Evolutionary conservation across 2,113 vertebrate genomes (phyloP).

Genomic region (Ophiodon elongatus): DNA sequence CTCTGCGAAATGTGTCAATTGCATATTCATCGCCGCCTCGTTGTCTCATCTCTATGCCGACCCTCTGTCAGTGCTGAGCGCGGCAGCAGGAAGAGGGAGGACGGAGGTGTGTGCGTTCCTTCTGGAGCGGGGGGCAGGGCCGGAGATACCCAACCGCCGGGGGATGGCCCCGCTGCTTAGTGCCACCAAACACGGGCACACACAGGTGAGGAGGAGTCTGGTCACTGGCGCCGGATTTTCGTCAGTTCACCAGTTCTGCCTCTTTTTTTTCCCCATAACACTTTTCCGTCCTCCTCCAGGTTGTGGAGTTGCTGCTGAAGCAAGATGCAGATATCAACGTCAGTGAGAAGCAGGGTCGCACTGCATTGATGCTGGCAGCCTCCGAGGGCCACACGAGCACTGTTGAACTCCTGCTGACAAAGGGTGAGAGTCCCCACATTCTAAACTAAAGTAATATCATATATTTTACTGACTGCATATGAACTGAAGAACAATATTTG

Average conservation of each 20-base stretch:
- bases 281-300: conserved; percentile 75
- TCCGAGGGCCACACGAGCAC: conserved; percentile 93
- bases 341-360: conserved; percentile 93
- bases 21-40: conserved; percentile 50
- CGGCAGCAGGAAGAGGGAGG: conserved; percentile 93
- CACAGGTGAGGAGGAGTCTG: conserved; percentile 86
- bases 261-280: background rate
- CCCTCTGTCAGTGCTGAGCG: conserved; percentile 89
- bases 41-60: conserved; percentile 56
- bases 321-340: conserved; percentile 88
- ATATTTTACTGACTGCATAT: background rate
- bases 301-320: conserved; percentile 90
- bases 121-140: conserved; percentile 85
- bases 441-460: background rate
- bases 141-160: conserved; percentile 87
- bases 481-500: background rate
- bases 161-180: conserved; percentile 90
- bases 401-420: conserved; percentile 90
- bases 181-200: conserved; percentile 92
- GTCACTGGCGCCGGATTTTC: background rate
- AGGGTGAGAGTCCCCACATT: conserved; percentile 83
- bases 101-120: conserved; percentile 89
- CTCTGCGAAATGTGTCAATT: conserved; percentile 63
- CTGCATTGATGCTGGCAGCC: conserved; percentile 93
- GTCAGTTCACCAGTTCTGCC: background rate